Base-by-base conservation (phyloP, 53 echinoderm and acorn worm genomes). In the Astropecten irregularis region DNA sequence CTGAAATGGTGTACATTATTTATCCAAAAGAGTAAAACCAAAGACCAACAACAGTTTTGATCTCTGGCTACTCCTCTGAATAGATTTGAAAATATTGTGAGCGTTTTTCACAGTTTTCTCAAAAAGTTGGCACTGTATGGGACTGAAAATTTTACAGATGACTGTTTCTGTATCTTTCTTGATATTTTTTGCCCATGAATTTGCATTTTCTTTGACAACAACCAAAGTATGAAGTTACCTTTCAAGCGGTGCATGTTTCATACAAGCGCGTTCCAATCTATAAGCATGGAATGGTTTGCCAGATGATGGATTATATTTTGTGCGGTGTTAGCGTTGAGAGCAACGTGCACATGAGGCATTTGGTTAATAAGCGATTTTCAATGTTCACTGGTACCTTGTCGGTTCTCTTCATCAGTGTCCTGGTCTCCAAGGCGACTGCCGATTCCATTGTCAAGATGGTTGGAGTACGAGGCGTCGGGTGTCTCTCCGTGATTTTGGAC, bases 321-420 rank as follows among this genome's bases (percentile, higher is more conserved):
- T 55, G 55, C 55, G 31, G 55, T 74, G 74, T 56, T 56, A 74
- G 38, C 58, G 23, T 56, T 23, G 73, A 36, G 42, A 8, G 42
- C 6, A 11, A 42, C 42, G n/a, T n/a, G n/a, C n/a, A n/a, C n/a
- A n/a, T 56, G 57, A 15, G 27, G 76, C 76, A 25, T 32, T 19
- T 21, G 15, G 46, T 63, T 79, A 79, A 48, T 19, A 57, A 21
- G 55, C 15, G 10, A 9, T 8, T 6, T 6, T 77, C 77, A 77
- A 48, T 47, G 61, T 62, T 79, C 79, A 79, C 31, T 28, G 62
- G 62, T 79, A 79, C 79, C 79, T 79, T 79, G 79, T 62, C 62
- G 60, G 1, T 47, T 49, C 46, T 60, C 33, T 46, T 48, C 46
- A 9, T 46, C 46, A 46, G 47, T 20, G 32, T 33, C 10, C 20